These are phyloP conservation scores for Platichthys stellatus DNA, from an alignment of 2,113 vertebrate species.

Conservation along the genomic window DNA sequence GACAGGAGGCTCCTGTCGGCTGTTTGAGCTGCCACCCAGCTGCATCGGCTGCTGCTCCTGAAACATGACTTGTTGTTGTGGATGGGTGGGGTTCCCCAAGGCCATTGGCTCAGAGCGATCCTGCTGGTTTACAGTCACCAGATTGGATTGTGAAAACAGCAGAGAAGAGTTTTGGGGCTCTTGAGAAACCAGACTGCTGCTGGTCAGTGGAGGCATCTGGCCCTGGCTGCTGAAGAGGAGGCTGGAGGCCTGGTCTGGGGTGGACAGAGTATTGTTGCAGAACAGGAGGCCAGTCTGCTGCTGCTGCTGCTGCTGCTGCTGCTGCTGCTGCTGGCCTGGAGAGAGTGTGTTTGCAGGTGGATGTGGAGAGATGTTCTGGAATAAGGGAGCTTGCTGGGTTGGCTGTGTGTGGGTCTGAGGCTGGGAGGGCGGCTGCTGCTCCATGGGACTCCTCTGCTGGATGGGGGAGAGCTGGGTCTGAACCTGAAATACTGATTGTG, in stretches of 20 bases:
- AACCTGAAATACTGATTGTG: conserved; percentile 81
- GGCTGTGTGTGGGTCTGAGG: conserved; percentile 84
- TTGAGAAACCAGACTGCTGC: conserved; percentile 77
- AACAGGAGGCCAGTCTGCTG: conserved; percentile 89
- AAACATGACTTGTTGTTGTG: conserved; percentile 88
- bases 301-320: conserved; percentile 74
- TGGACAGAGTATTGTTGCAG: conserved; percentile 85
- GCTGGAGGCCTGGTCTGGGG: conserved; percentile 86
- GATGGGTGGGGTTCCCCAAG: conserved; percentile 85
- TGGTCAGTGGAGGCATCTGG: conserved; percentile 83
- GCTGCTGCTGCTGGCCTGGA: conserved; percentile 80
- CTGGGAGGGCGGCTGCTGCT: conserved; percentile 88
- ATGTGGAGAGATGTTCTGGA: conserved; percentile 78
- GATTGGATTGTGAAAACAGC: conserved; percentile 88
- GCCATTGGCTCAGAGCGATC: conserved; percentile 91
- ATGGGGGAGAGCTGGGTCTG: conserved; percentile 84
- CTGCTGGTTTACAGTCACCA: conserved; percentile 87
- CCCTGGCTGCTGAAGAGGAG: conserved; percentile 80
- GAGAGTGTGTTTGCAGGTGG: conserved; percentile 80
- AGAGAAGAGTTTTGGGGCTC: conserved; percentile 89
- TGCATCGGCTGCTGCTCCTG: conserved; percentile 95
- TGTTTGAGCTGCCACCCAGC: conserved; percentile 85
- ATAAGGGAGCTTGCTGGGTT: conserved; percentile 86
- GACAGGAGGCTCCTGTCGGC: conserved; percentile 88
- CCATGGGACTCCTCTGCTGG: conserved; percentile 87